Conservation (phyloP, 2,888 invertebrate species). For the Athrips mouffetella region DNA sequence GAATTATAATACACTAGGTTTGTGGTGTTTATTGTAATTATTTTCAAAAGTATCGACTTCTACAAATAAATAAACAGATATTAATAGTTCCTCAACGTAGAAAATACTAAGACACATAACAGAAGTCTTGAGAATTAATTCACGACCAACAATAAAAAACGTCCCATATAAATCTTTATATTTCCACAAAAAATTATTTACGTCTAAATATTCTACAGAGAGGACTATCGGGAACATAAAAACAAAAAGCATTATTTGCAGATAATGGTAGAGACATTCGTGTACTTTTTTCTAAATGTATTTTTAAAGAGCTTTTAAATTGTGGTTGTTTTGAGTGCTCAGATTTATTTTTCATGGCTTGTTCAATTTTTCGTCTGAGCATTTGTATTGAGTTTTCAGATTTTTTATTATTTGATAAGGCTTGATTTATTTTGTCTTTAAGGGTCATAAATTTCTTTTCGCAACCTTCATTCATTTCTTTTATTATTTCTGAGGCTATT, state of each 20-base stretch:
- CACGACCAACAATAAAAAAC: too few relatives aligned
- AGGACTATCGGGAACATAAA: conserved; percentile 13
- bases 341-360: too few relatives aligned
- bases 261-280: conserved; percentile 9
- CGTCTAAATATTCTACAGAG: conserved; percentile 5
- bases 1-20: too few relatives aligned
- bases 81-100: too few relatives aligned
- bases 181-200: too few relatives aligned
- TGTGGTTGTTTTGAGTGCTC: not conserved
- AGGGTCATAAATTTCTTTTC: not conserved
- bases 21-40: too few relatives aligned
- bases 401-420: not conserved
- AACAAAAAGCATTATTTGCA: conserved; percentile 18
- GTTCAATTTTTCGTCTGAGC: too few relatives aligned
- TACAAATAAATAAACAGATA: too few relatives aligned
- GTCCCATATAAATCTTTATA: not conserved
- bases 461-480: not conserved
- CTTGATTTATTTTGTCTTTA: not conserved
- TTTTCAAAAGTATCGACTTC: too few relatives aligned
- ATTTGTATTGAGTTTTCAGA: too few relatives aligned
- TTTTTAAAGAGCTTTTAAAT: conserved; percentile 6
- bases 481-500: not conserved
- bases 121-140: too few relatives aligned
- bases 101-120: too few relatives aligned
- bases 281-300: conserved; percentile 14